Conservation (phyloP, 2,888 invertebrate species). For the Zootermopsis nevadensis region DNA sequence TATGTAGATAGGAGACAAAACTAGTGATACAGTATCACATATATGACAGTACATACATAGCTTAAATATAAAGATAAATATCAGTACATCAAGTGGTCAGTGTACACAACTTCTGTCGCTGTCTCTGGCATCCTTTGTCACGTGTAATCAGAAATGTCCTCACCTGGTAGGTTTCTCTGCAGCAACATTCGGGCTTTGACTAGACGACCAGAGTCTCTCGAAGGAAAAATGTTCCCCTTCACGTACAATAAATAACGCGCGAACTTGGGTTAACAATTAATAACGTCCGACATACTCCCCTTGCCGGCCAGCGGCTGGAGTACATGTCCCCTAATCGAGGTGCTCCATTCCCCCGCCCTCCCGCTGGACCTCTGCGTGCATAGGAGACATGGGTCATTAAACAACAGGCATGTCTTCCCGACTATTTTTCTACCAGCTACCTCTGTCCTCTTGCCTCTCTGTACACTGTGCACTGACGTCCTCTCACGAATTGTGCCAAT, state of each 20-base stretch:
- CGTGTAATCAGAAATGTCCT: background rate
- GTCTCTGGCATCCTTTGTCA: background rate
- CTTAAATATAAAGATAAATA: too few species aligned
- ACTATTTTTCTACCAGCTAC: slow-evolving; percentile 40
- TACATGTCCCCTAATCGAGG: slow-evolving; percentile 41
- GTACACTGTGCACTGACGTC: background rate
- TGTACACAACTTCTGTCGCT: too few species aligned
- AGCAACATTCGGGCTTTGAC: slow-evolving; percentile 1
- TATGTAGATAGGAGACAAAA: too few species aligned
- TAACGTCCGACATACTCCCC: slow-evolving; percentile 30
- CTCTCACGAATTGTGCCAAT: slow-evolving; percentile 17
- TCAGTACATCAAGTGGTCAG: too few species aligned
- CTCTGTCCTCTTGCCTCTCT: slow-evolving; percentile 40
- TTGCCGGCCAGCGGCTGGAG: slow-evolving; percentile 31
- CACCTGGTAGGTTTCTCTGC: background rate
- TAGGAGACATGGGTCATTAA: slow-evolving; percentile 48
- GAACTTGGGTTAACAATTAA: slow-evolving; percentile 32
- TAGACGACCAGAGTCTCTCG: background rate
- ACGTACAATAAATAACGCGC: slow-evolving; percentile 38
- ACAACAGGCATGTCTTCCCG: slow-evolving; percentile 45
- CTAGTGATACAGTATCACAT: too few species aligned
- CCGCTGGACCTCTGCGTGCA: slow-evolving; percentile 11
- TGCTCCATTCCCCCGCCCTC: background rate
- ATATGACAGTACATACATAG: too few species aligned
- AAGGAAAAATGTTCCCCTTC: slow-evolving; percentile 25